Evolutionary conservation across 1,140 invertebrate genomes (phyloP).

Genomic region (Acromyrmex echinatior): DNA sequence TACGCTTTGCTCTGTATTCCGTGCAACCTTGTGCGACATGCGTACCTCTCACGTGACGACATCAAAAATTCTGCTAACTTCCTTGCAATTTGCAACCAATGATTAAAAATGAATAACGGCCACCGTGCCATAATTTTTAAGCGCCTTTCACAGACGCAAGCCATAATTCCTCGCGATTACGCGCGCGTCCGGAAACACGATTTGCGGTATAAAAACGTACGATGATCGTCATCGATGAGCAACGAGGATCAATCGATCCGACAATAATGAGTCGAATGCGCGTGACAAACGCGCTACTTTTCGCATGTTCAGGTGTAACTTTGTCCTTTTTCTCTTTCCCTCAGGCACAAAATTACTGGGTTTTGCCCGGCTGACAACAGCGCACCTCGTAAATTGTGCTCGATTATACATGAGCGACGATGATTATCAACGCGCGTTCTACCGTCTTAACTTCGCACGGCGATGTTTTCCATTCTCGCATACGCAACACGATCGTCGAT

Average conservation of each 20-base stretch:
- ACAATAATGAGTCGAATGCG: conserved; percentile 62
- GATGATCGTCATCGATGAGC: conserved; percentile 2
- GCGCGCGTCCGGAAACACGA: conserved; percentile 36
- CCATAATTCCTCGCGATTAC: conserved; percentile 58
- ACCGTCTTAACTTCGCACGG: conserved; percentile 28
- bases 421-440: conserved; percentile 43
- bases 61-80: conserved; percentile 49
- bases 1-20: neutral
- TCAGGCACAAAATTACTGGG: conserved; percentile 28
- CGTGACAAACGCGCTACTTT: conserved; percentile 60
- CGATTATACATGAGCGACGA: conserved; percentile 55
- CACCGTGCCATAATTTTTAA: conserved; percentile 38
- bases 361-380: conserved; percentile 33
- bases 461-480: conserved; percentile 22
- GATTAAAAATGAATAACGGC: conserved; percentile 59
- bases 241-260: conserved; percentile 4
- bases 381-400: conserved; percentile 46
- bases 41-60: neutral
- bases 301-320: conserved; percentile 6
- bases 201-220: neutral
- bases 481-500: conserved; percentile 20
- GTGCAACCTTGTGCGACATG: conserved; percentile 23
- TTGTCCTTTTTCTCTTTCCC: neutral
- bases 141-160: conserved; percentile 18
- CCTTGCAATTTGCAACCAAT: conserved; percentile 42